Evolutionary conservation across 2,888 invertebrate genomes (phyloP).

Genomic region (Hirtodrosophila trivittata): DNA sequence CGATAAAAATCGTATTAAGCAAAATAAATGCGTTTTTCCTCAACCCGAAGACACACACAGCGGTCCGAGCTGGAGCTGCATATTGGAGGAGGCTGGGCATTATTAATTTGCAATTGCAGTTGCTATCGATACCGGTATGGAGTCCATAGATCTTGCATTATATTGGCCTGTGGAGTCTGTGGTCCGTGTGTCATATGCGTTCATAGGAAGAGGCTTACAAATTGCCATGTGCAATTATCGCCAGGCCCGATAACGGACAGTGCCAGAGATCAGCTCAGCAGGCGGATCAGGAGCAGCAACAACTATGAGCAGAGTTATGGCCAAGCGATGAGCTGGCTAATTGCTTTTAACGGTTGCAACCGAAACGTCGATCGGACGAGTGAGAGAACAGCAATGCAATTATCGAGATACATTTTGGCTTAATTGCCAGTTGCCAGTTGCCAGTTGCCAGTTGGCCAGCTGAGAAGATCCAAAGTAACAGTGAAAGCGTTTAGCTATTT

Average conservation of each 20-base stretch:
- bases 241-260: constrained; percentile 60
- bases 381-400: constrained; percentile 53
- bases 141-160: constrained; percentile 72
- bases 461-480: neutral
- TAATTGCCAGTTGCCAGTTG: constrained; percentile 25
- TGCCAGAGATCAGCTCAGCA: constrained; percentile 22
- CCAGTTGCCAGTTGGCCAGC: constrained; percentile 3
- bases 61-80: neutral
- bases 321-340: constrained; percentile 60
- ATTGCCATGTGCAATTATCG: constrained; percentile 71
- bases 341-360: constrained; percentile 61
- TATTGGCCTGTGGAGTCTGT: constrained; percentile 58
- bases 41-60: constrained; percentile 5
- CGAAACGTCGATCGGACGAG: constrained; percentile 13
- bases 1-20: constrained; percentile 66
- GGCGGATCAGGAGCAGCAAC: constrained; percentile 21
- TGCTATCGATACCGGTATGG: neutral
- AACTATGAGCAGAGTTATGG: constrained; percentile 33
- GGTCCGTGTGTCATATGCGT: constrained; percentile 56
- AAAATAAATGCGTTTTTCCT: constrained; percentile 62
- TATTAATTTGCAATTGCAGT: constrained; percentile 66
- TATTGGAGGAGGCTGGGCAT: constrained; percentile 44
- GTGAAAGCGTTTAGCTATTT: constrained; percentile 23
- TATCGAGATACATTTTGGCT: constrained; percentile 60
- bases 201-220: constrained; percentile 62